Conservation (phyloP, 1,140 invertebrate genomes). For the Pygmarrhopalites habei region DNA sequence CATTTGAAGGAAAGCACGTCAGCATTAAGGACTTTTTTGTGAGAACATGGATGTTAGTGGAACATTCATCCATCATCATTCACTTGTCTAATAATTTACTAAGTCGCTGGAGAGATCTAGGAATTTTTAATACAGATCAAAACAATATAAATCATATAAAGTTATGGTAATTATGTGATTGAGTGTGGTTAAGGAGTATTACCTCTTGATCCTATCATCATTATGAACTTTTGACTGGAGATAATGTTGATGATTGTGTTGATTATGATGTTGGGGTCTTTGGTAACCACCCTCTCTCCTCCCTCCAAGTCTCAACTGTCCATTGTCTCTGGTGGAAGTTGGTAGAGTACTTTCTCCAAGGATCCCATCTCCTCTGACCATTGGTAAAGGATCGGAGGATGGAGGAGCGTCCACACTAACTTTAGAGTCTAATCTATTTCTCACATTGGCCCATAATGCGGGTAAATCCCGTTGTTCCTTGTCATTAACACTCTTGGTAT, state of each 20-base stretch:
- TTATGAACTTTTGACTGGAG: neutral
- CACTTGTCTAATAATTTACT: conserved; percentile 14
- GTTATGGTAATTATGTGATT: too few relatives aligned
- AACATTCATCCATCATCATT: too few relatives aligned
- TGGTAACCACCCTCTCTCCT: neutral
- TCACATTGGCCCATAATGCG: neutral
- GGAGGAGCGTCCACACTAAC: neutral
- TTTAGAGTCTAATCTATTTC: neutral
- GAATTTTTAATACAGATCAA: too few relatives aligned
- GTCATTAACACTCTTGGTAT: neutral
- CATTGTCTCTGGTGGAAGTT: neutral
- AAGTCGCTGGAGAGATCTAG: conserved; percentile 2
- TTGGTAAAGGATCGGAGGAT: neutral
- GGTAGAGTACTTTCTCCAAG: neutral
- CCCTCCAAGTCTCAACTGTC: neutral
- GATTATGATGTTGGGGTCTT: conserved; percentile 2
- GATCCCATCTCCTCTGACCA: neutral
- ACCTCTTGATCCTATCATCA: conserved; percentile 10
- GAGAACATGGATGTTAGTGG: too few relatives aligned
- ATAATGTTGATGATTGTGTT: neutral
- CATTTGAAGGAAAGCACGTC: too few relatives aligned
- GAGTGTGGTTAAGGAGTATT: too few relatives aligned
- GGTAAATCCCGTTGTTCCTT: neutral
- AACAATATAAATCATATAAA: too few relatives aligned
- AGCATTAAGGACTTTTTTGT: too few relatives aligned